phyloP scores from a whole-genome alignment of 2,797 vertebrate genomes.

The Eulemur albifrons region DNA sequence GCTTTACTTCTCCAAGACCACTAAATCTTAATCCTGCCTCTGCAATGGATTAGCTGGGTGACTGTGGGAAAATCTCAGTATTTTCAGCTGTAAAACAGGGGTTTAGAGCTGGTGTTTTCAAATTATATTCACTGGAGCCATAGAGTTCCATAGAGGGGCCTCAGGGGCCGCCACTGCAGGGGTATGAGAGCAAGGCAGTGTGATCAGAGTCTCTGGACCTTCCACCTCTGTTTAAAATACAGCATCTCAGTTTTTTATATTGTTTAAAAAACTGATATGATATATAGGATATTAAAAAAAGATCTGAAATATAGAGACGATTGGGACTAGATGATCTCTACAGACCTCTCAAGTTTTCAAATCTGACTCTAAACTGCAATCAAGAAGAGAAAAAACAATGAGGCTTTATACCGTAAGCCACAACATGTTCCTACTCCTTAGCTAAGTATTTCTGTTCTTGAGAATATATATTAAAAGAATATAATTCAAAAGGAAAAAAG shows the following conservation, averaged over 20 bases:
- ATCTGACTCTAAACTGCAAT: not conserved
- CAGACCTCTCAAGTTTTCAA: not conserved
- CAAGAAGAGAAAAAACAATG: not conserved
- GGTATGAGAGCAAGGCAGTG: not conserved
- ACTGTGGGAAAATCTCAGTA: not conserved
- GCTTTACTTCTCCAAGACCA: not conserved
- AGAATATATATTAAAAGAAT: slow-evolving; percentile 12
- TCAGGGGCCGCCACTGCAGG: not conserved
- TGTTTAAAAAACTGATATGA: not conserved
- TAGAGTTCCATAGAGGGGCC: not conserved
- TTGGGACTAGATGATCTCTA: not conserved
- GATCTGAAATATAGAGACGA: not conserved
- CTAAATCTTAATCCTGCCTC: not conserved
- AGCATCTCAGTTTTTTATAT: not conserved
- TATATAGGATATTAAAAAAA: not conserved
- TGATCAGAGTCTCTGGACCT: not conserved
- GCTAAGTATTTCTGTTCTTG: not conserved
- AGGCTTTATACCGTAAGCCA: not conserved
- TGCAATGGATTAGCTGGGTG: not conserved
- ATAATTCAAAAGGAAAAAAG: slow-evolving; percentile 27
- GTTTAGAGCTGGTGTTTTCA: not conserved
- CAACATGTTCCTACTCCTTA: not conserved
- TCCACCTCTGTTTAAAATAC: not conserved
- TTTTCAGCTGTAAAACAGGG: not conserved
- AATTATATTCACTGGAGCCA: not conserved